Conservation (phyloP, 2,888 invertebrate genomes). For the Eumerus sabulonum region DNA sequence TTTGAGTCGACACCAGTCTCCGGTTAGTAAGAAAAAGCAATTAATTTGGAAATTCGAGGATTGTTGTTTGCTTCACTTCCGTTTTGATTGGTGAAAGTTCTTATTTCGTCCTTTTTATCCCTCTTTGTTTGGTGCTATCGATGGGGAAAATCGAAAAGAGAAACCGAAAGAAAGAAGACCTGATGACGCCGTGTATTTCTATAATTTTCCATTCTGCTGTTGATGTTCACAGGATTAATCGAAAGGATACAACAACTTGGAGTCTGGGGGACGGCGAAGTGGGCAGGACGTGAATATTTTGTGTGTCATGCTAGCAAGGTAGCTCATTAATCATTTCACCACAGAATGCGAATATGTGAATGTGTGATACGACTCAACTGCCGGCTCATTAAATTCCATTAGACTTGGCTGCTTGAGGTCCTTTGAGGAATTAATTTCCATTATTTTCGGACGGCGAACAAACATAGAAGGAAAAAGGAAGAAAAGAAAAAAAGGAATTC, state of each 20-base stretch:
- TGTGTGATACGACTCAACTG: neutral
- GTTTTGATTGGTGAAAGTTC: slow-evolving; percentile 46
- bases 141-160: neutral
- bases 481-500: neutral
- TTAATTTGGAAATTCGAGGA: slow-evolving; percentile 51
- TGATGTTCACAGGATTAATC: slow-evolving; percentile 34
- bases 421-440: slow-evolving; percentile 38
- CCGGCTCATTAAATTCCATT: slow-evolving; percentile 45
- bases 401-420: slow-evolving; percentile 9
- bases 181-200: neutral
- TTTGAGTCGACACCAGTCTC: slow-evolving; percentile 8
- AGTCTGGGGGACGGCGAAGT: slow-evolving; percentile 8
- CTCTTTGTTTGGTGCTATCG: neutral
- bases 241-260: neutral
- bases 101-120: slow-evolving; percentile 16
- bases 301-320: slow-evolving; percentile 18
- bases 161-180: neutral
- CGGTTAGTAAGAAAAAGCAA: slow-evolving; percentile 45
- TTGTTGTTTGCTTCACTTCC: slow-evolving; percentile 38
- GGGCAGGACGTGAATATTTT: slow-evolving; percentile 37
- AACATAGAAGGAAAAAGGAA: neutral
- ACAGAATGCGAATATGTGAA: neutral
- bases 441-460: slow-evolving; percentile 16
- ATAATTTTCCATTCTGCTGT: neutral
- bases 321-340: slow-evolving; percentile 30